A percentile compares a stretch with the other conserved stretches of the same genome.
These are phyloP conservation scores for Notodonta ziczac DNA, from an alignment of 2,888 invertebrate species.

Conservation along the genomic window DNA sequence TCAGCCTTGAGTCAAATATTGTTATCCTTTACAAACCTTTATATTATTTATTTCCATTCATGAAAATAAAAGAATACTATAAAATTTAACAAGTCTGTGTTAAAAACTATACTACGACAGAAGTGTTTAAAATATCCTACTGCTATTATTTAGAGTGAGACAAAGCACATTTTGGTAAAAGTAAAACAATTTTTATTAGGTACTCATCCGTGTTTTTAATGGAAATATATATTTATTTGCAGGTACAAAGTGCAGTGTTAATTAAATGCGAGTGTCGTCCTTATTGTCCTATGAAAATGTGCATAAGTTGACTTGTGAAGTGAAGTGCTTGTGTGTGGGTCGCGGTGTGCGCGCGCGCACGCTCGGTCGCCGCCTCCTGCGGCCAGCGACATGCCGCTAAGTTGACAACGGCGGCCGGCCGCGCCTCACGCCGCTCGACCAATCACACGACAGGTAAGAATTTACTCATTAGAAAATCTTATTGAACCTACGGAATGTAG, in stretches of 20 bases:
- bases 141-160: no score
- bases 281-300: conserved; percentile 44
- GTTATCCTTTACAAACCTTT: no score
- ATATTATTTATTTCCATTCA: no score
- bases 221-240: conserved; percentile 48
- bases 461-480: neutral
- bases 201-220: neutral
- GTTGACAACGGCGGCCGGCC: conserved; percentile 79
- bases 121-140: no score
- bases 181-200: neutral
- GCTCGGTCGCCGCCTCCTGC: conserved; percentile 47
- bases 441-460: conserved; percentile 66
- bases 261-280: conserved; percentile 45
- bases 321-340: conserved; percentile 39
- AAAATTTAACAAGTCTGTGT: no score
- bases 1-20: no score
- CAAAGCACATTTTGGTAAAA: neutral
- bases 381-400: conserved; percentile 68
- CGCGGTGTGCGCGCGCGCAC: conserved; percentile 45
- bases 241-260: conserved; percentile 66
- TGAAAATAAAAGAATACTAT: no score
- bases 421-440: conserved; percentile 77
- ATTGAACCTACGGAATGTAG: no score
- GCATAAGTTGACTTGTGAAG: conserved; percentile 49
- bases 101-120: no score